Base-by-base conservation (phyloP, 1,140 invertebrate species). In the Cecropterus lyciades region DNA sequence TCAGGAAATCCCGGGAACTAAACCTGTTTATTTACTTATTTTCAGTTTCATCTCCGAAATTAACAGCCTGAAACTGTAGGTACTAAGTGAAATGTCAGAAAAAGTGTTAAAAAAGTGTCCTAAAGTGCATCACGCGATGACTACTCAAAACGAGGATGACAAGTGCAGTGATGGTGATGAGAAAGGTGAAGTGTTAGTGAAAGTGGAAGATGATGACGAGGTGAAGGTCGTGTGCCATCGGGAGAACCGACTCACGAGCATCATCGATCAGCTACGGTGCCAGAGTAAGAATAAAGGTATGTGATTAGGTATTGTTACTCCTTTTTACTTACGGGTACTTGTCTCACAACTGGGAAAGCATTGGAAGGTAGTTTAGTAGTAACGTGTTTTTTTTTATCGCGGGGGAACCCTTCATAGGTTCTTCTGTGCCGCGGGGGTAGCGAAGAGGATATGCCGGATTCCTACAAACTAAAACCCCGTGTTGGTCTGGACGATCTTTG, bases 191-290 rank as follows among this genome's bases (percentile, higher is more conserved):
- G 75, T 81, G 74, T 43, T 55, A 57, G 77, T 85, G 70, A 84
- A 86, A 63, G 51, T 49, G 16, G 82, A 82, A 11, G 85, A 85
- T 9, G 82, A 79, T 45, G 85, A 89, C 42, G 74, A 69, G 14
- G 62, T 42, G 9, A 85, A 64, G 43, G 65, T 66, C 27, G 67
- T 68, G 6, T 80, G 60, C 40, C 77, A 82, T 6, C 59, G 91
- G 63, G 90, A 91, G 73, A 88, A 85, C 46, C 53, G 92, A 13
- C 77, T 93, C 16, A 93, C 85, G 1, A 87, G 72, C 53, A 93
- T 93, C 72, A 93, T 93, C 48, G 89, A 93, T 17, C 92, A 93
- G 69, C 73, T 93, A 24, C 73, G 83, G 48, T 88, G 84, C 70
- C 88, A 92, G 74, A 92, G 74, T 48, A 86, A 85, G 60, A 67